Conservation (phyloP, 2,888 invertebrate genomes). For the Amiota minor region DNA sequence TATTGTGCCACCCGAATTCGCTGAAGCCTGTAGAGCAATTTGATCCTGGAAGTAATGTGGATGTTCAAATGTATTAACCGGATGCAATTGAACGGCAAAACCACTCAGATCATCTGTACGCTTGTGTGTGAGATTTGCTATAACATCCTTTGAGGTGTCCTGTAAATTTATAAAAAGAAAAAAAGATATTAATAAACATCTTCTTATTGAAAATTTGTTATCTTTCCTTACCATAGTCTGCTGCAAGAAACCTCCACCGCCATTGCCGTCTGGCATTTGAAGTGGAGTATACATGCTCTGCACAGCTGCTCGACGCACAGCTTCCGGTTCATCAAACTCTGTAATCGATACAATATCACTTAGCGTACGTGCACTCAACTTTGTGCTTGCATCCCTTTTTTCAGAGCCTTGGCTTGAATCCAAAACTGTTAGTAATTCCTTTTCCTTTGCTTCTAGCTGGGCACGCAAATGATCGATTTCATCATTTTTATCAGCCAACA, state of each 20-base stretch:
- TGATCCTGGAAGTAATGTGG: slow-evolving; percentile 71
- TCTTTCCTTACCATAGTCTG: slow-evolving; percentile 68
- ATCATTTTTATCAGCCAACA: slow-evolving; percentile 81
- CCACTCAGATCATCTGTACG: slow-evolving; percentile 66
- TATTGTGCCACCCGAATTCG: slow-evolving; percentile 56
- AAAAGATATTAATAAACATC: not conserved
- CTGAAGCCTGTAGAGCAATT: slow-evolving; percentile 48
- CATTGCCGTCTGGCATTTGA: slow-evolving; percentile 56
- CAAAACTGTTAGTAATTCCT: slow-evolving; percentile 75
- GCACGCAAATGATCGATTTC: slow-evolving; percentile 79
- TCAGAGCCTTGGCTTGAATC: slow-evolving; percentile 73
- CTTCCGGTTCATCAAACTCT: slow-evolving; percentile 81
- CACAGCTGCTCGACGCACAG: slow-evolving; percentile 75
- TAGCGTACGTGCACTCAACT: slow-evolving; percentile 80
- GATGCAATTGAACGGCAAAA: slow-evolving; percentile 58
- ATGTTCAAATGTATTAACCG: slow-evolving; percentile 70
- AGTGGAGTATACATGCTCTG: slow-evolving; percentile 56
- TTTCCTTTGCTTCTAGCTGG: slow-evolving; percentile 73
- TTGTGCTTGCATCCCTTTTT: slow-evolving; percentile 75
- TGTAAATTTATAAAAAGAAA: slow-evolving; percentile 36
- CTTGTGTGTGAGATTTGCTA: slow-evolving; percentile 69
- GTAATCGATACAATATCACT: slow-evolving; percentile 84
- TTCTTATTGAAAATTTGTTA: not conserved
- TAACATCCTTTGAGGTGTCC: slow-evolving; percentile 69
- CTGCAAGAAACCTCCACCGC: slow-evolving; percentile 58